Base-by-base conservation (phyloP, 1,140 invertebrate genomes). In the Pseudomyrmex pallidus region DNA sequence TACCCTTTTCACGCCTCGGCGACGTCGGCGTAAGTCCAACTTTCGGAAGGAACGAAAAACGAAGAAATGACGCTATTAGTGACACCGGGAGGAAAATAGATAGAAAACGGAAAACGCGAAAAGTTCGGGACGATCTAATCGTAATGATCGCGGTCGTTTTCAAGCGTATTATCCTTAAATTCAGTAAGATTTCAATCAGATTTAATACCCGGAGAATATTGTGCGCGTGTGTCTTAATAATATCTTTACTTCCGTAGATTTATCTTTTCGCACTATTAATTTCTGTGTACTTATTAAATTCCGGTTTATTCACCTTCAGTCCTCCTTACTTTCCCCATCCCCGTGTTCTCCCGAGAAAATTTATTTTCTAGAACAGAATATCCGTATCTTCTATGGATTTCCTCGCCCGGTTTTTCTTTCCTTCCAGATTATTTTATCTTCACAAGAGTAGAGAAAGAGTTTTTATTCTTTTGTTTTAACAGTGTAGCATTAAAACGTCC, bases 1-100 rank as follows among this genome's bases (percentile, higher is more conserved):
- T 80, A 80, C 66, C 66, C 76, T 80, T 80, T 80, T 80, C 76
- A 80, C 76, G 76, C 76, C 76, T 80, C 54, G 76, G 44, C 66
- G 76, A 77, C 50, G 74, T 35, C 74, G 50, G 62, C 35, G 35
- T 22, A 59, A 56, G 44, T 59, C 54, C 25, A 72, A 80, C 56
- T 80, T 56, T 9, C 20, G 76, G 72, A 80, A 72, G 35, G 76
- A 56, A 56, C 76, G 70, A 80, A 66, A 80, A 80, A 80, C 76
- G 76, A 80, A 78, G 76, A 48, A 70, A 78, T 44, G 76, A 59
- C 15, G 54, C 66, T 72, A 80, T 80, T 80, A 80, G 66, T 80
- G 76, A 78, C 64, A 59, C 70, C n/a, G 22, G 66, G 35, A 35
- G 35, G 64, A 72, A 80, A 80, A 80, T 80, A 68, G 64, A 70